Base-by-base conservation (phyloP, 1,140 invertebrate species). In the Grapholita molesta region DNA sequence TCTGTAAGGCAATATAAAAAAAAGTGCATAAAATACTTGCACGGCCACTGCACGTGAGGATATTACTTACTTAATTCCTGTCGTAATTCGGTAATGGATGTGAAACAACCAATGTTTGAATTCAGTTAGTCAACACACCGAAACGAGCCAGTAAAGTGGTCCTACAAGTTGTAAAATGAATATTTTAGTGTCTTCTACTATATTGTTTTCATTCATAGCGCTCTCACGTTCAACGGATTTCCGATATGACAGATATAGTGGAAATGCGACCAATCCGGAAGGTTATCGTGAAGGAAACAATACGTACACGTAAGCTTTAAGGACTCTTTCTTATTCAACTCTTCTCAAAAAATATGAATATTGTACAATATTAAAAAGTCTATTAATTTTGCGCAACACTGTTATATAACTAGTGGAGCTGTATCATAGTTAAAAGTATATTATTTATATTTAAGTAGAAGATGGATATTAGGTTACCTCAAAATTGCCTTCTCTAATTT, bases 191-290 rank as follows among this genome's bases (percentile, higher is more conserved):
- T 55, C 78, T 77, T 73, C 75, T 65, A n/a, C 30, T 15, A 68
- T 81, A 71, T 77, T 79, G 70, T 68, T 74, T 23, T 72, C 55
- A 30, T 68, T 78, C 69, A 53, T 75, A 61, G 25, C 25, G 12
- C n/a, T 61, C 76, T 69, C 66, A 64, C 61, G 66, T 53, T 67
- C 38, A 23, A 72, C 75, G 9, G 72, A 69, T 25, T 64, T 67
- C 52, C 38, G 70, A 7, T 83, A 71, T 72, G 76, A 83, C 38
- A 73, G 72, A 33, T 81, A 73, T 52, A 80, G 71, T 66, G 81
- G 77, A 30, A 77, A 81, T 52, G 76, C 73, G 69, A 71, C 79
- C 30, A 74, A 81, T 7, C 72, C 71, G 9, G 25, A 28, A 48
- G 8, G 61, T 65, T 21, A 67, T 69, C 38, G 66, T 70, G 55